Base-by-base conservation (phyloP, 2,113 vertebrate genomes). In the Sphyrna mokarran region DNA sequence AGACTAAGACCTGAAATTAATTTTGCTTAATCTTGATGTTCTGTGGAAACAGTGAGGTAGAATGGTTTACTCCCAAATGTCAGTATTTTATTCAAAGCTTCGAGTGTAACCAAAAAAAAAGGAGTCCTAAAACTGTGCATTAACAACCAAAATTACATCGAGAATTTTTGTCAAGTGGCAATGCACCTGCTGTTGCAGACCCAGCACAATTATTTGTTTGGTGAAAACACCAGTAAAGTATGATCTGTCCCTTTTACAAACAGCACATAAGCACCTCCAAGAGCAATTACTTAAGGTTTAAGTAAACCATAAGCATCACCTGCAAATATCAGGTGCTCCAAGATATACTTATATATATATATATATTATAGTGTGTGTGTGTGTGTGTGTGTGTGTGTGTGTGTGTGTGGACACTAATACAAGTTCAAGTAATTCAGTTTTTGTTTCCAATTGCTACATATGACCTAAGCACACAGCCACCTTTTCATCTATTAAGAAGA, bases 401-500 rank as follows among this genome's bases (percentile, higher is more conserved):
- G 43, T 3, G 43, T 3, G 43, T 3, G 43, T 3, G 3, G 1
- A 48, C 43, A 48, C 43, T 48, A 48, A 48, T 48, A 48, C 43
- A 48, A 48, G 43, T 48, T 48, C 43, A 48, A 48, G 43, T 48
- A 48, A 48, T 48, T 48, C 3, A 3, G 43, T 3, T 87, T 87
- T 26, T 68, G 14, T 29, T 43, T 14, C 11, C 9, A 94, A 0
- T 83, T 96, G 91, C 95, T 54, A 1, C 5, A 14, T 94, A 1
- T 48, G 43, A 48, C 43, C 43, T 3, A 48, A 48, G 43, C 43
- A 48, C 43, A 48, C 43, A 48, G 43, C 43, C 43, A 48, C 3
- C 43, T 48, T 48, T 48, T 48, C 29, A 58, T 37, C 93, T 58
- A 86, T 90, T 91, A 76, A 96, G 16, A 66, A 66, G 18, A 66